Evolutionary conservation across 2,797 vertebrate species (phyloP).

Genomic region (Benthosema pterotum): DNA sequence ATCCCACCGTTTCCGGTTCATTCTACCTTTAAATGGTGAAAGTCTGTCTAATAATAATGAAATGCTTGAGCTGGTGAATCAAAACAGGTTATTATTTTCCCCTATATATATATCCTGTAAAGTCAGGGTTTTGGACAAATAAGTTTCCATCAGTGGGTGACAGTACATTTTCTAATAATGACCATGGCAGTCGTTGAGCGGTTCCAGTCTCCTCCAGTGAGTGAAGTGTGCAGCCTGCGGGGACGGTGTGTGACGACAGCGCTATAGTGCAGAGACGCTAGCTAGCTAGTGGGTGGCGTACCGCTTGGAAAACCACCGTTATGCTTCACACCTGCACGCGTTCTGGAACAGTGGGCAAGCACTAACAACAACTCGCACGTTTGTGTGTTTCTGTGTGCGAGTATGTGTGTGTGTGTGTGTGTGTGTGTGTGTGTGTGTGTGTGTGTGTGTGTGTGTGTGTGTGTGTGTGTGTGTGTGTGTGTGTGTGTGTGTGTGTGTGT

Average conservation of each 20-base stretch:
- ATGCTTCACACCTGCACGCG: slow-evolving; percentile 48
- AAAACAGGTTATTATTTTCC: too few species aligned
- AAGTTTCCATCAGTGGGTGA: too few species aligned
- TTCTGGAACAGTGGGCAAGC: slow-evolving; percentile 58
- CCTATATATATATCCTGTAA: too few species aligned
- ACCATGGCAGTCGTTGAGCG: slow-evolving; percentile 32
- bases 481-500: slow-evolving; percentile 39
- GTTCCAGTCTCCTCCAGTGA: slow-evolving; percentile 23
- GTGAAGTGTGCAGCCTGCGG: slow-evolving; percentile 33
- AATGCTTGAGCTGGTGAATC: too few species aligned
- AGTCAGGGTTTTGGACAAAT: too few species aligned
- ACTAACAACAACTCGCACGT: slow-evolving; percentile 19
- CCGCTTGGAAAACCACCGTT: slow-evolving; percentile 25
- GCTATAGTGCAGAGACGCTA: slow-evolving; percentile 32
- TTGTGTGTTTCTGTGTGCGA: neutral
- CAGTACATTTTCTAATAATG: slow-evolving; percentile 19
- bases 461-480: slow-evolving; percentile 44
- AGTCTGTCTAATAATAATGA: too few species aligned
- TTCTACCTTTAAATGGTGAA: too few species aligned
- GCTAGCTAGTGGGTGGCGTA: neutral
- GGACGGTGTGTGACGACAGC: slow-evolving; percentile 46
- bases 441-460: slow-evolving; percentile 19
- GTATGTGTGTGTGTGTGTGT: slow-evolving; percentile 30
- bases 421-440: slow-evolving; percentile 40
- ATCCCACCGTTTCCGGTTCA: too few species aligned